Percentiles rank a stretch among this genome's conserved stretches.
phyloP scores from a whole-genome alignment of 2,797 vertebrate species.

The Astyanax mexicanus region DNA sequence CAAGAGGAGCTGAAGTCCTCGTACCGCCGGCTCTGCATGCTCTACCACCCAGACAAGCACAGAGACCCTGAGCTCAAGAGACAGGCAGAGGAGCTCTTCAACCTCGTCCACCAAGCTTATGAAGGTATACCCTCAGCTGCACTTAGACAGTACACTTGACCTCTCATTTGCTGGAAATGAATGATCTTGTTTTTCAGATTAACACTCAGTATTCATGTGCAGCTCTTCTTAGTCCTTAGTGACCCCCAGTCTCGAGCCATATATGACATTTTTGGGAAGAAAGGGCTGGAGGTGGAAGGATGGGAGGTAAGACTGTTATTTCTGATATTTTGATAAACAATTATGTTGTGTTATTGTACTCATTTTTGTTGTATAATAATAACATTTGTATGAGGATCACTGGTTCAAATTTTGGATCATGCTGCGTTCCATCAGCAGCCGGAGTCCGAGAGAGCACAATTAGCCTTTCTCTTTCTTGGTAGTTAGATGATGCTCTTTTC shows the following conservation, averaged over 20 bases:
- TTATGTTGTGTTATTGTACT: too few species aligned
- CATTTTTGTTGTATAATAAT: neutral
- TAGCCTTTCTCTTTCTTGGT: too few species aligned
- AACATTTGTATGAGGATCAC: too few species aligned
- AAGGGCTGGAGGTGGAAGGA: constrained; percentile 97
- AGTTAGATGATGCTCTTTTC: too few species aligned
- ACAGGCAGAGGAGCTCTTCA: constrained; percentile 94
- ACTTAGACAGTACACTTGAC: neutral
- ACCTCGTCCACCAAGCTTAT: constrained; percentile 95
- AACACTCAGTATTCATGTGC: constrained; percentile 2
- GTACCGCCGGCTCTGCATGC: constrained; percentile 94
- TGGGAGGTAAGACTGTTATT: constrained; percentile 88
- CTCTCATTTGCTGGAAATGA: neutral
- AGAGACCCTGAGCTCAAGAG: constrained; percentile 92
- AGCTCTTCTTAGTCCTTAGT: constrained; percentile 86
- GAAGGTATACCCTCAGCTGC: constrained; percentile 83
- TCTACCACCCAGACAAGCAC: constrained; percentile 99
- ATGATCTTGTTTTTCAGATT: neutral
- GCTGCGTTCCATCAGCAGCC: too few species aligned
- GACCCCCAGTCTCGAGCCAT: constrained; percentile 95
- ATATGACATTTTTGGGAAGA: constrained; percentile 97
- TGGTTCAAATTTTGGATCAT: too few species aligned
- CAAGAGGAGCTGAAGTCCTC: constrained; percentile 93
- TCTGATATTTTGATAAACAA: neutral
- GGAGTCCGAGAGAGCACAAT: too few species aligned